Percentiles rank a stretch among this genome's conserved stretches.
Conservation (phyloP, 2,797 vertebrate genomes). For the Paramormyrops hopkinsi region DNA sequence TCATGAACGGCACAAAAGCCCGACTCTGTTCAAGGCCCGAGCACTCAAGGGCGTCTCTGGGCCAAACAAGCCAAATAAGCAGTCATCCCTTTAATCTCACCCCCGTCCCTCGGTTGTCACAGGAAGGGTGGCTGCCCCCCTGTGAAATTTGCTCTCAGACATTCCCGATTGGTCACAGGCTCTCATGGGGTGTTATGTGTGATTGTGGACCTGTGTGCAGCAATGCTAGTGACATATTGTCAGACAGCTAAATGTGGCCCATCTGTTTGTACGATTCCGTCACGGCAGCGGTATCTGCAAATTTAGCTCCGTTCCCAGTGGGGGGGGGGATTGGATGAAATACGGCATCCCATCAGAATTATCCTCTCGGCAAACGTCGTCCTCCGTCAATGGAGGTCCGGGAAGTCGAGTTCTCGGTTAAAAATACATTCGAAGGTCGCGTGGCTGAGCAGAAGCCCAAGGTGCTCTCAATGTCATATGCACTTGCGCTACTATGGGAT, state of each 20-base stretch:
- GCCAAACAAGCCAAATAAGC: not conserved
- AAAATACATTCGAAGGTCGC: not conserved
- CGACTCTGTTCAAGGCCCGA: not conserved
- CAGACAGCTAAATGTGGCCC: not conserved
- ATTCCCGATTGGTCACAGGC: not conserved
- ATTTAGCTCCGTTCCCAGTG: not conserved
- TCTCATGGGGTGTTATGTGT: not conserved
- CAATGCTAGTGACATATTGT: not conserved
- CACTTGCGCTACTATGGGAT: not conserved
- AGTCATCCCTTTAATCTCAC: not conserved
- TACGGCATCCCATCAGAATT: not conserved
- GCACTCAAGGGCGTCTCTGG: not conserved
- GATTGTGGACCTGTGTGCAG: not conserved
- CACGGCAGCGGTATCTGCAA: too few relatives aligned
- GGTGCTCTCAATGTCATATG: not conserved
- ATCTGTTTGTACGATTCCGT: not conserved
- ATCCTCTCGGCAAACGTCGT: not conserved
- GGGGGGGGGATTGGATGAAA: not conserved
- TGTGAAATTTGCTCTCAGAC: not conserved
- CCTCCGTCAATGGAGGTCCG: not conserved
- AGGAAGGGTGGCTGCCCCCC: not conserved
- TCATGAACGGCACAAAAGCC: not conserved
- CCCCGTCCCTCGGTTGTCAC: too few relatives aligned
- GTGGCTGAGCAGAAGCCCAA: not conserved
- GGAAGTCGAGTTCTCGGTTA: not conserved